Conservation (phyloP, 1,140 invertebrate species). For the Drosophila albomicans region DNA sequence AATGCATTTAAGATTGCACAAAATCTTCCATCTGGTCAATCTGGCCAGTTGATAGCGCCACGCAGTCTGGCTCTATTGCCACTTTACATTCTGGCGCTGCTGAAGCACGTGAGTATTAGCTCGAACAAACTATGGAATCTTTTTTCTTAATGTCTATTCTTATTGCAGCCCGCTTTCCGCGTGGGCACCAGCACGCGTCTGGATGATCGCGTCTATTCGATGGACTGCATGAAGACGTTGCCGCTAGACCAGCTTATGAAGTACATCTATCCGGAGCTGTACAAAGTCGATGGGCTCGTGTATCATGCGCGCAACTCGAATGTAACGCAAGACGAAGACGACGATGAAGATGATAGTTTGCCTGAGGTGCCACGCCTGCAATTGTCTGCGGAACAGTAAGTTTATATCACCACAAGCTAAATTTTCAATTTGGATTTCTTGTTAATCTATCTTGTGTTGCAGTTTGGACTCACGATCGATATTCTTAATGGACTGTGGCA, state of each 20-base stretch:
- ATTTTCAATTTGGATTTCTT: background rate
- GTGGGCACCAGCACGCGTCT: constrained; percentile 93
- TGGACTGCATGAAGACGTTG: constrained; percentile 97
- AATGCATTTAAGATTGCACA: constrained; percentile 92
- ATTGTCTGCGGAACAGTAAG: constrained; percentile 89
- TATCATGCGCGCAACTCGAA: constrained; percentile 86
- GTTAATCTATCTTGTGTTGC: constrained; percentile 19
- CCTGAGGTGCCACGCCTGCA: constrained; percentile 89
- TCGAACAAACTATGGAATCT: background rate
- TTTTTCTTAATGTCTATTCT: background rate
- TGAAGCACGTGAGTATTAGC: constrained; percentile 92
- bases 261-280: constrained; percentile 96
- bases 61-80: constrained; percentile 92
- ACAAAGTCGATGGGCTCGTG: constrained; percentile 92
- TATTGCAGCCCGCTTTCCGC: constrained; percentile 92
- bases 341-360: constrained; percentile 86
- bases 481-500: constrained; percentile 95
- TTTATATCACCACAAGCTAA: background rate
- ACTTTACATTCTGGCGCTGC: constrained; percentile 94
- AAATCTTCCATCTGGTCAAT: constrained; percentile 87
- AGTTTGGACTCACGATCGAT: constrained; percentile 94
- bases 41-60: constrained; percentile 90
- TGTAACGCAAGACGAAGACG: constrained; percentile 84
- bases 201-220: constrained; percentile 96
- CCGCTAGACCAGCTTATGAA: constrained; percentile 93